phyloP scores from a whole-genome alignment of 2,888 invertebrate species.

The Hybos culiciformis region DNA sequence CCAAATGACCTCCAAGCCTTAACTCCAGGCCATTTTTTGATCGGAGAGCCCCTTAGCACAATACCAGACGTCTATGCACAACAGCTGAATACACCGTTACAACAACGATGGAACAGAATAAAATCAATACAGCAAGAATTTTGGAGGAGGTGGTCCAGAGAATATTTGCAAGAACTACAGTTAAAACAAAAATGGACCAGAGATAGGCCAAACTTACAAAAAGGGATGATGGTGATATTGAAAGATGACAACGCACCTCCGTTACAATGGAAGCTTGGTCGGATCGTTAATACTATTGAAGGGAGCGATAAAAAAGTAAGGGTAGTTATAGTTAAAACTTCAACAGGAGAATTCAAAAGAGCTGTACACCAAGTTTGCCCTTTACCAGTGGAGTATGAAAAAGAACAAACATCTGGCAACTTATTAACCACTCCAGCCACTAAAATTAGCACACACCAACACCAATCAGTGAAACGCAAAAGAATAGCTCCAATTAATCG shows the following conservation, averaged over 20 bases:
- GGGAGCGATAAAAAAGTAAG: neutral
- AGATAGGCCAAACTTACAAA: neutral
- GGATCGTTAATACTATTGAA: neutral
- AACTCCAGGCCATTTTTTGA: neutral
- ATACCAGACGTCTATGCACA: too few relatives aligned
- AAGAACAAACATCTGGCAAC: too few relatives aligned
- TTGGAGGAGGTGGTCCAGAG: neutral
- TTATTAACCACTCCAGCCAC: too few relatives aligned
- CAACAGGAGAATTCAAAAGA: neutral
- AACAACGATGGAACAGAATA: too few relatives aligned
- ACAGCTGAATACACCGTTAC: too few relatives aligned
- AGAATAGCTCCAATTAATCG: too few relatives aligned
- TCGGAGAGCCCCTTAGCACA: neutral
- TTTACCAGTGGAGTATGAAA: too few relatives aligned
- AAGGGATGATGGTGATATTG: too few relatives aligned
- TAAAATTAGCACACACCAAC: too few relatives aligned
- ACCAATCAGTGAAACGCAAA: too few relatives aligned
- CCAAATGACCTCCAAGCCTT: conserved; percentile 13
- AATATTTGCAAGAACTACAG: neutral
- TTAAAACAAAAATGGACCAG: neutral
- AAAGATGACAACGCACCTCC: neutral
- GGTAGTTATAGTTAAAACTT: neutral
- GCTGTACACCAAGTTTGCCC: too few relatives aligned
- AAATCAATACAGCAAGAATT: neutral
- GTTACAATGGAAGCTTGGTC: neutral